Percentiles rank a stretch among this genome's conserved stretches.
phyloP scores from a whole-genome alignment of 2,113 vertebrate genomes.

The Caretta caretta region DNA sequence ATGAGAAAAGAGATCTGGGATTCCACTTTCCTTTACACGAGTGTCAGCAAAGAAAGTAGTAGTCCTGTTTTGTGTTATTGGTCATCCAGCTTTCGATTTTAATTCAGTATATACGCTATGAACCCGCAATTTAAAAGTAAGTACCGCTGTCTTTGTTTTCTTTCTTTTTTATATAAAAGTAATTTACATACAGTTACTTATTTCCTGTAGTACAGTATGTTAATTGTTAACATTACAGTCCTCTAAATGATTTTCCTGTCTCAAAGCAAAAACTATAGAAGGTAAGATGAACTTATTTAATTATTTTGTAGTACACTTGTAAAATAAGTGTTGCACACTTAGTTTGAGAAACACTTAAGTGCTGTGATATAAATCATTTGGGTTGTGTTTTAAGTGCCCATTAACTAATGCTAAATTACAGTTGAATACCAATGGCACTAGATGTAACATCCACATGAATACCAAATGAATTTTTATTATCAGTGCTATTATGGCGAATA shows the following conservation, averaged over 20 bases:
- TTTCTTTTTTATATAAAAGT: slow-evolving; percentile 44
- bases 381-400: slow-evolving; percentile 83
- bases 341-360: slow-evolving; percentile 75
- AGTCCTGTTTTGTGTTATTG: slow-evolving; percentile 71
- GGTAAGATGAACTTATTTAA: slow-evolving; percentile 82
- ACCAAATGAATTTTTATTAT: slow-evolving; percentile 81
- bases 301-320: slow-evolving; percentile 77
- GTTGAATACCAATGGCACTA: slow-evolving; percentile 75
- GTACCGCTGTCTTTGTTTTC: slow-evolving; percentile 77
- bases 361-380: slow-evolving; percentile 74
- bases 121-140: slow-evolving; percentile 84
- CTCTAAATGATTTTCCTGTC: slow-evolving; percentile 78
- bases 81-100: slow-evolving; percentile 78
- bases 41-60: slow-evolving; percentile 41
- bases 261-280: slow-evolving; percentile 80
- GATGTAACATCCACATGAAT: slow-evolving; percentile 76
- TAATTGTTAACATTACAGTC: slow-evolving; percentile 73
- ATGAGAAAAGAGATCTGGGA: not conserved
- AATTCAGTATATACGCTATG: slow-evolving; percentile 81
- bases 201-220: slow-evolving; percentile 65
- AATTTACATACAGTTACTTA: slow-evolving; percentile 61
- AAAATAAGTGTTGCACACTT: slow-evolving; percentile 76
- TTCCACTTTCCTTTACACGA: slow-evolving; percentile 49
- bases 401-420: slow-evolving; percentile 82
- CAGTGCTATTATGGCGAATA: slow-evolving; percentile 74